Percentiles rank a stretch among this genome's conserved stretches.
phyloP scores from a whole-genome alignment of 2,888 invertebrate genomes.

The Helicoverpa assulta region DNA sequence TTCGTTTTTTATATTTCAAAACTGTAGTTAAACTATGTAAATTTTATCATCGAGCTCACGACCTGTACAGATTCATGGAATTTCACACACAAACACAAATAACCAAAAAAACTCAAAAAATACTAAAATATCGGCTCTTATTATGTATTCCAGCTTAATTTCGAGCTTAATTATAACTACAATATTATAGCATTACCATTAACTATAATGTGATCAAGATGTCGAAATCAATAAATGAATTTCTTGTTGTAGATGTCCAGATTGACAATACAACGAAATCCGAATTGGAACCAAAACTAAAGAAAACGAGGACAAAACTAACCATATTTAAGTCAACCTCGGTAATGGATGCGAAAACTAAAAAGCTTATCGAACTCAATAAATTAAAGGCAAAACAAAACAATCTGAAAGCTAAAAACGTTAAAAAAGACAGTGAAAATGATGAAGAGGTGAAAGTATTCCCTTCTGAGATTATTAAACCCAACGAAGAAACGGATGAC shows the following conservation, averaged over 20 bases:
- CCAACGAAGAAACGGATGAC: conserved; percentile 15
- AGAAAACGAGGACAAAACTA: conserved; percentile 30
- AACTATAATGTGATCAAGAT: too few relatives aligned
- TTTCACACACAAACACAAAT: not conserved
- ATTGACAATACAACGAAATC: conserved; percentile 58
- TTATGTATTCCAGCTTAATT: too few relatives aligned
- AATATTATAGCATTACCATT: too few relatives aligned
- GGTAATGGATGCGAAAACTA: conserved; percentile 38
- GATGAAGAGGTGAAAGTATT: too few relatives aligned
- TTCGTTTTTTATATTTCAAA: too few relatives aligned
- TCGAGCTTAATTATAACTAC: too few relatives aligned
- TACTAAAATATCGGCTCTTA: too few relatives aligned
- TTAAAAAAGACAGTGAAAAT: too few relatives aligned
- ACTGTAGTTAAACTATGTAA: too few relatives aligned
- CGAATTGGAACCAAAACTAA: conserved; percentile 40
- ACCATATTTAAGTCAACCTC: conserved; percentile 42
- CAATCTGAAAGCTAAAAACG: conserved; percentile 5
- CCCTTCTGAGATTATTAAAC: conserved; percentile 22
- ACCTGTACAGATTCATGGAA: too few relatives aligned
- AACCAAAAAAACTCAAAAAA: too few relatives aligned
- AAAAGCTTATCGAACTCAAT: conserved; percentile 28
- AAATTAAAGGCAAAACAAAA: conserved; percentile 34
- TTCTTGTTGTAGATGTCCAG: conserved; percentile 65
- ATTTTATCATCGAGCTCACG: too few relatives aligned
- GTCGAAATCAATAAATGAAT: conserved; percentile 52